Evolutionary conservation across 2,888 invertebrate genomes (phyloP).

Genomic region (Tenthredo amoena): DNA sequence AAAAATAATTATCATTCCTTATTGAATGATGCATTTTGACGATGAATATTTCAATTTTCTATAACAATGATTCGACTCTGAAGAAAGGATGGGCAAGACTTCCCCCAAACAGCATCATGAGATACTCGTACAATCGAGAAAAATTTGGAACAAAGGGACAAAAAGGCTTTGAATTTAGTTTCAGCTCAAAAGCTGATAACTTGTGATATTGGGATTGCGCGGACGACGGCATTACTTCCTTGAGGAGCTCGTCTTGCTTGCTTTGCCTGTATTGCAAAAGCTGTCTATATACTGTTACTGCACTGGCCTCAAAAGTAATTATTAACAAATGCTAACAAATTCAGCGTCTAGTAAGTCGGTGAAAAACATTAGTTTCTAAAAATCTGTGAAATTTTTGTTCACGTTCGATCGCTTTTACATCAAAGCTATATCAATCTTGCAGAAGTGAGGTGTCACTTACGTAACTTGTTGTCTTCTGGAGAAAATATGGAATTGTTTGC

Average conservation of each 20-base stretch:
- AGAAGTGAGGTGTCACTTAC: neutral
- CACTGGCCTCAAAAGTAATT: neutral
- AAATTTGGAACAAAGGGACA: too few species aligned
- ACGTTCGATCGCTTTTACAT: neutral
- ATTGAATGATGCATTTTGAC: neutral
- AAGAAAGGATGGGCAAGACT: too few species aligned
- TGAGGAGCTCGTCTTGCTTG: too few species aligned
- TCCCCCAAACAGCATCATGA: too few species aligned
- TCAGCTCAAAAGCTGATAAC: too few species aligned
- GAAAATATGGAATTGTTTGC: slow-evolving; percentile 16
- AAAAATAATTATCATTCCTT: neutral
- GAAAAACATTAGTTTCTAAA: neutral
- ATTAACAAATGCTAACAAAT: neutral
- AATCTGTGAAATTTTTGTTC: neutral
- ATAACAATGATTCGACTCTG: neutral
- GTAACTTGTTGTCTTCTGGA: slow-evolving; percentile 37
- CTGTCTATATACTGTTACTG: too few species aligned
- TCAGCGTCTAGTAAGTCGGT: neutral
- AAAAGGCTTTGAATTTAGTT: too few species aligned
- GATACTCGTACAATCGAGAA: too few species aligned
- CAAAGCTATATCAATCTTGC: neutral
- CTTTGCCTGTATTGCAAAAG: neutral
- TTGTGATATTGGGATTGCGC: too few species aligned
- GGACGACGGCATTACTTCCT: too few species aligned
- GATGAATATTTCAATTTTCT: neutral